Evolutionary conservation across 2,113 vertebrate species (phyloP), one percentile per base, ranked within the genome.

Genomic region (Mirza zaza): DNA sequence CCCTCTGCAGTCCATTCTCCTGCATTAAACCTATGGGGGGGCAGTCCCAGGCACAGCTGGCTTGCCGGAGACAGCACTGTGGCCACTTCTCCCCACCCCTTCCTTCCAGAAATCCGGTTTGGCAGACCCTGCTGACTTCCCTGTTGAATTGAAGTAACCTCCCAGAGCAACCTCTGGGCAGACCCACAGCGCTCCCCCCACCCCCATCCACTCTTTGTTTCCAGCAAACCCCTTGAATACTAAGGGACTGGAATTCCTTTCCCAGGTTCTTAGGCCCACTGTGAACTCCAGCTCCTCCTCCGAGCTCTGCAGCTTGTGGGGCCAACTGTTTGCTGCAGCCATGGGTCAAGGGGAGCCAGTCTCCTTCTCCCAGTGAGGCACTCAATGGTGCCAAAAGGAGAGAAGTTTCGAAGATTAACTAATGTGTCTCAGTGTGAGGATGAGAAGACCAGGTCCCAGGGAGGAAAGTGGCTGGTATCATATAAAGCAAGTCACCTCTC

Each of bases 31-130:
- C 84, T 70, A 1, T 12, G 63, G 12, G 79, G 48, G 61, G 84
- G 75, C 23, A 39, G 63, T 55, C 83, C 20, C 45, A 55, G 79
- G 45, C 80, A 50, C 85, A 83, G 84, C 68, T 27, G 93, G 55
- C 63, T 84, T 39, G 23, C 80, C 76, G 45, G 61, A 89, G 79
- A 75, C 68, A 86, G 84, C 2, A 0, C 29, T 63, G 84, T 83
- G 39, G 32, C 81, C 42, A 15, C 45, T 48, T 86, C 32, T 36
- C 94, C 42, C 90, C 92, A 65, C 90, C 95, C 91, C 87, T 98
- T 92, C 95, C 97, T 96, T 95, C 90, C 95, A 70, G 95, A 97
- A 90, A 81, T 96, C 90, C 45, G 12, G 50, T 83, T 61, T 94
- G 82, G 96, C 90, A 84, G 73, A 55, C 21, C 27, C 15, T 61